Base-by-base conservation (phyloP, 2,888 invertebrate species). In the Chalcis sispes region DNA sequence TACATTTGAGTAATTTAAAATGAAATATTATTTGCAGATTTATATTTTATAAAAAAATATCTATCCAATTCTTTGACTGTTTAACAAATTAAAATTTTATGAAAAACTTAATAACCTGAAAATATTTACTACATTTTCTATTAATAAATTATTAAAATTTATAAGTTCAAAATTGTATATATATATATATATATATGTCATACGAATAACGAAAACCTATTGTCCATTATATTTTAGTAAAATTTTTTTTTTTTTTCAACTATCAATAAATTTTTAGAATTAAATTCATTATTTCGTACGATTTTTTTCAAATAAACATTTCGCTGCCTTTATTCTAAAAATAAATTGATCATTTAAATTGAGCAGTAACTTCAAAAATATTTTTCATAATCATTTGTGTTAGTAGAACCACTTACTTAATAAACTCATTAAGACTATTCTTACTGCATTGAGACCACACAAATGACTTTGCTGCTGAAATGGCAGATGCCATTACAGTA, bases 401-500 rank as follows among this genome's bases (percentile, higher is more conserved):
- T n/a, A n/a, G n/a, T n/a, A n/a, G n/a, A n/a, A n/a, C n/a, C 46
- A 7, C 61, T 62, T 72, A 72, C 72, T 54, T 27, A 1, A 64
- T 32, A 27, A 64, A 72, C 5, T 42, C 23, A 54, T 42, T 13
- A 10, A 72, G 52, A 46, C 72, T 64, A n/a, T n/a, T 42, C 32
- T 64, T 8, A 56, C 72, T 72, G 5, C 62, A 62, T 10, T 29
- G 18, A 32, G 72, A 72, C 72, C 72, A 72, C 2, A 54, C 15
- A 40, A 72, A 13, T 13, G 32, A 64, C 32, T 56, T 42, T 3
- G 64, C 20, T 4, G 8, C 10, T 40, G 42, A 13, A 42, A 64
- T 15, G 23, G 23, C 20, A n/a, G 72, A 64, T 27, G 72, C 72
- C 72, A 72, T 72, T 1, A 72, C 42, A 1, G 72, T 64, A n/a